These are phyloP conservation scores for Hypomecis atomaria DNA, from an alignment of 2,888 invertebrate genomes.

Conservation along the genomic window DNA sequence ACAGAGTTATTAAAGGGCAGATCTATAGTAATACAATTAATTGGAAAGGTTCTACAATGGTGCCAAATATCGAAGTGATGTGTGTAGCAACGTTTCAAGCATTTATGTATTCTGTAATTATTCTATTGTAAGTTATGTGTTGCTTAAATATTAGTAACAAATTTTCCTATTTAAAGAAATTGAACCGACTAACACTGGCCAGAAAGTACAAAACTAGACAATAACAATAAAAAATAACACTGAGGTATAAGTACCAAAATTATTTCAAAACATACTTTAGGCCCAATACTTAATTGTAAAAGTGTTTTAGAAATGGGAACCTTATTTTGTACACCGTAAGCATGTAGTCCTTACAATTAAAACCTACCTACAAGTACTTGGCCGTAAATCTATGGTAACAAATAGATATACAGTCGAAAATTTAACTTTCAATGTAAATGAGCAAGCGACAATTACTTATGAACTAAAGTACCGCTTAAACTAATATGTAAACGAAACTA, in stretches of 20 bases:
- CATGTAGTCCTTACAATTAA: conserved; percentile 66
- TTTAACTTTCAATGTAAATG: conserved; percentile 50
- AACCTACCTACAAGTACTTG: conserved; percentile 76
- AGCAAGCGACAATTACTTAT: conserved; percentile 62
- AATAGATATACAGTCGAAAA: conserved; percentile 69
- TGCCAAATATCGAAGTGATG: conserved; percentile 50
- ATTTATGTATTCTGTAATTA: conserved; percentile 66
- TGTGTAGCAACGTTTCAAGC: conserved; percentile 76
- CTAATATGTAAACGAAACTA: conserved; percentile 45
- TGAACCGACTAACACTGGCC: conserved; percentile 75
- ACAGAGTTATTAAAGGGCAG: no score
- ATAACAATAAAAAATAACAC: conserved; percentile 54
- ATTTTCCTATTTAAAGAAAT: conserved; percentile 59
- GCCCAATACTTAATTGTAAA: conserved; percentile 54
- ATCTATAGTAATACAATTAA: no score
- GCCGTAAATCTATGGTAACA: conserved; percentile 83
- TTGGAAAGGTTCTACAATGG: conserved; percentile 46
- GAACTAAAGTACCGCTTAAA: conserved; percentile 45
- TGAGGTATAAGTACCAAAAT: conserved; percentile 54
- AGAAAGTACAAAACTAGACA: conserved; percentile 47
- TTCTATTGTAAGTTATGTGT: conserved; percentile 65
- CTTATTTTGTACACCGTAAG: conserved; percentile 74
- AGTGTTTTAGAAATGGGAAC: conserved; percentile 56
- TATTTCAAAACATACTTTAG: conserved; percentile 57
- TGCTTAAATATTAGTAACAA: conserved; percentile 62